These are phyloP conservation scores for Tetragonula clypearis DNA, from an alignment of 1,140 invertebrate genomes.

Conservation along the genomic window DNA sequence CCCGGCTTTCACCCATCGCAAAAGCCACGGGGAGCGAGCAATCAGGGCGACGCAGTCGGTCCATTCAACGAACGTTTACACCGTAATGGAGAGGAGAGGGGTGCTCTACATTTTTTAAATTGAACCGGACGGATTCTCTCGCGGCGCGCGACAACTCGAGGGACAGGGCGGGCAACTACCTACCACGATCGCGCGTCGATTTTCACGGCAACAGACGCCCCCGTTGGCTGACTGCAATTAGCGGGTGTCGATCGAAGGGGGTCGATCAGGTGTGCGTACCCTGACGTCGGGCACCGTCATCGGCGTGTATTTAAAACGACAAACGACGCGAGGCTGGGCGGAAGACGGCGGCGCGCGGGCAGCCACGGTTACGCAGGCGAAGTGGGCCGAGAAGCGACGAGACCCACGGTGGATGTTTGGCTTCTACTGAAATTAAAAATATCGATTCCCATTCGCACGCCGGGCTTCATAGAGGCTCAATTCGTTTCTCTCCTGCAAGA, in stretches of 20 bases:
- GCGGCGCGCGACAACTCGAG: background rate
- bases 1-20: background rate
- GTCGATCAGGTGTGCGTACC: constrained; percentile 15
- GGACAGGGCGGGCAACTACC: background rate
- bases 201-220: background rate
- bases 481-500: constrained; percentile 81
- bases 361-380: background rate
- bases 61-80: constrained; percentile 26
- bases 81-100: too few relatives aligned
- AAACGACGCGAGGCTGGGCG: constrained; percentile 21
- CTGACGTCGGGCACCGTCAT: background rate
- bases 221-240: constrained; percentile 27
- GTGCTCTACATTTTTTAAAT: constrained; percentile 7
- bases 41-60: constrained; percentile 34
- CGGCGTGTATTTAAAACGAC: constrained; percentile 62
- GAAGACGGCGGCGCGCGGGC: constrained; percentile 15
- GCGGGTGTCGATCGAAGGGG: constrained; percentile 48
- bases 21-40: constrained; percentile 1
- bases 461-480: constrained; percentile 79
- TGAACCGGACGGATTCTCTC: background rate
- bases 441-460: constrained; percentile 81
- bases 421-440: constrained; percentile 83
- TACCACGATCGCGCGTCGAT: background rate
- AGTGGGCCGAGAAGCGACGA: background rate
- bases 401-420: constrained; percentile 76